Percentiles rank a stretch among this genome's conserved stretches.
phyloP scores from a whole-genome alignment of 2,797 vertebrate genomes.

The Diglossa cyanea region DNA sequence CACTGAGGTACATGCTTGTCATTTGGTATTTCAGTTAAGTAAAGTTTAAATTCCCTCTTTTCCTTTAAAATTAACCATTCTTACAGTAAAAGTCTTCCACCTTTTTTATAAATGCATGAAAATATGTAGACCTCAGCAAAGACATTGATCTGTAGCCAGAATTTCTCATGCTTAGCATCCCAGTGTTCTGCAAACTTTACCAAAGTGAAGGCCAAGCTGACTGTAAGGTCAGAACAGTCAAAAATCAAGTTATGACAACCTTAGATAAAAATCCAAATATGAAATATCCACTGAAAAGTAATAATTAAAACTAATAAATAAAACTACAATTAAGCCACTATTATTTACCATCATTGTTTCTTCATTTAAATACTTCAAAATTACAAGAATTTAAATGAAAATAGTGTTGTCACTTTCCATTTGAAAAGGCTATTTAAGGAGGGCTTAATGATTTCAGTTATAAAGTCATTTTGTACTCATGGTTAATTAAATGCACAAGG shows the following conservation, averaged over 20 bases:
- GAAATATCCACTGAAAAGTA: neutral
- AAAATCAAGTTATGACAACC: neutral
- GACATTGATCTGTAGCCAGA: neutral
- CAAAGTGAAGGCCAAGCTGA: neutral
- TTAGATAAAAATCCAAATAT: neutral
- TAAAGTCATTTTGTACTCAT: constrained; percentile 37
- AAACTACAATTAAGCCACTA: neutral
- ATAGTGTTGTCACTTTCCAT: neutral
- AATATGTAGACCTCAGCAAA: neutral
- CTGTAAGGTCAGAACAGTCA: accelerated
- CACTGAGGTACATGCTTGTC: neutral
- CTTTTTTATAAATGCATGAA: neutral
- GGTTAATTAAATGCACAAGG: constrained; percentile 42
- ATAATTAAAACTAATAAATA: neutral
- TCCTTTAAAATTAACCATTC: neutral
- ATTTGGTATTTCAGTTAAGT: neutral
- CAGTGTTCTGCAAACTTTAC: neutral
- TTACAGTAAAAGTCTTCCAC: neutral
- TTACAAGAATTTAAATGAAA: neutral
- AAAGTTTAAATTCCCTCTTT: neutral
- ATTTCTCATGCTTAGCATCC: neutral
- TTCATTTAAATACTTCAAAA: neutral
- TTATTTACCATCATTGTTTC: neutral
- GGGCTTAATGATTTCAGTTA: neutral
- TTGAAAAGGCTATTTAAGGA: constrained; percentile 11